A percentile compares a stretch with the other conserved stretches of the same genome.
These are phyloP conservation scores for Heliconius hermathena DNA, from an alignment of 1,140 invertebrate species.

Conservation along the genomic window DNA sequence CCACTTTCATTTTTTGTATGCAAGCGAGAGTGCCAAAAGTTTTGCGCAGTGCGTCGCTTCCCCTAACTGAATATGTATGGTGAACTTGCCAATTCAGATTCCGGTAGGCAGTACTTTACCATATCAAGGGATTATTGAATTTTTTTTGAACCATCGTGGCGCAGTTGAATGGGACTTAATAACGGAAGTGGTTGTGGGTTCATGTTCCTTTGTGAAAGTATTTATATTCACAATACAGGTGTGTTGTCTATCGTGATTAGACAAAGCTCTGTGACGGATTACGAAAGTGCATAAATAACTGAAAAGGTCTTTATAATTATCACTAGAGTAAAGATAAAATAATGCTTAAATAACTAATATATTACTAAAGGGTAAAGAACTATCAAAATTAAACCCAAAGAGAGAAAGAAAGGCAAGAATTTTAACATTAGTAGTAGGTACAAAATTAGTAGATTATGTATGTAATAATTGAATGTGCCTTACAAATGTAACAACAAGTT, in stretches of 20 bases:
- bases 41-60: constrained; percentile 78
- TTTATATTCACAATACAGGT: not conserved
- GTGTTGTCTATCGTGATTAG: too few species aligned
- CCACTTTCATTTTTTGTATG: constrained; percentile 79
- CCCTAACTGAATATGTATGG: constrained; percentile 76
- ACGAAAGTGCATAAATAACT: too few species aligned
- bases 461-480: too few species aligned
- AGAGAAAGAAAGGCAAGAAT: too few species aligned
- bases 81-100: constrained; percentile 76
- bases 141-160: constrained; percentile 39
- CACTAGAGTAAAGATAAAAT: too few species aligned
- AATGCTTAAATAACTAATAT: too few species aligned
- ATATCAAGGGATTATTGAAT: constrained; percentile 59
- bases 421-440: too few species aligned
- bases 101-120: constrained; percentile 59
- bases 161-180: not conserved
- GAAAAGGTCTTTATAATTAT: too few species aligned
- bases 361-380: too few species aligned
- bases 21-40: constrained; percentile 80
- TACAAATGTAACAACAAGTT: not conserved
- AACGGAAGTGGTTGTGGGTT: not conserved
- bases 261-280: too few species aligned
- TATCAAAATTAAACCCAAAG: too few species aligned
- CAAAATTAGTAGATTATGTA: too few species aligned
- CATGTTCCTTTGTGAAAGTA: not conserved